Evolutionary conservation across 2,888 invertebrate genomes (phyloP), one percentile per base, ranked within the genome.

Genomic region (Tinea pellionella): DNA sequence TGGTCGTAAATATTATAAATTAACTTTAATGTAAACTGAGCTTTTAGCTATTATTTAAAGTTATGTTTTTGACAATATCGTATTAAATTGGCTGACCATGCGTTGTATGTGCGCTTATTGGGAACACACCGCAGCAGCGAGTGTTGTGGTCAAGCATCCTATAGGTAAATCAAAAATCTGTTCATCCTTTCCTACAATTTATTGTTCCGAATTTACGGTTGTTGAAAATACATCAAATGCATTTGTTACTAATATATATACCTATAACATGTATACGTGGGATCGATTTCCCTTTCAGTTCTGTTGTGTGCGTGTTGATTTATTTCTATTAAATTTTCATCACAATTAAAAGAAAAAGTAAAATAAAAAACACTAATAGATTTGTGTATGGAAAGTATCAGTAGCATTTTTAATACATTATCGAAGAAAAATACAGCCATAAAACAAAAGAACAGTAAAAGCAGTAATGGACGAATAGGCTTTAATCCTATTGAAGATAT

Each of bases 361-460:
- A 24, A 24, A 24, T 24, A 3, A 24, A n/a, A n/a, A 24, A 6
- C 24, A 24, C 24, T 24, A 24, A 3, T 37, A 37, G 11, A 37
- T 37, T 6, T 37, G n/a, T 37, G 9, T 37, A 37, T 37, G 47
- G 47, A n/a, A 53, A 19, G 32, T 32, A 32, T 57, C 57, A 16
- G 32, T 29, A 9, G 72, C 72, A 71, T 72, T 80, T 74, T 73
- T 73, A 77, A 81, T 80, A 80, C 72, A 80, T 80, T 81, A 78
- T 74, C 71, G 59, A 30, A 16, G 69, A 66, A 71, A 75, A 78
- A 77, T 77, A 77, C 72, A 74, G 73, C 69, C 74, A 73, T 81
- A 80, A 81, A 82, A 82, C 78, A 78, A 79, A 81, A 77, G 75
- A 77, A 74, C 75, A 79, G 73, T 78, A 78, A 79, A 80, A 76